phyloP scores from a whole-genome alignment of 2,113 vertebrate genomes.

The Struthio camelus region DNA sequence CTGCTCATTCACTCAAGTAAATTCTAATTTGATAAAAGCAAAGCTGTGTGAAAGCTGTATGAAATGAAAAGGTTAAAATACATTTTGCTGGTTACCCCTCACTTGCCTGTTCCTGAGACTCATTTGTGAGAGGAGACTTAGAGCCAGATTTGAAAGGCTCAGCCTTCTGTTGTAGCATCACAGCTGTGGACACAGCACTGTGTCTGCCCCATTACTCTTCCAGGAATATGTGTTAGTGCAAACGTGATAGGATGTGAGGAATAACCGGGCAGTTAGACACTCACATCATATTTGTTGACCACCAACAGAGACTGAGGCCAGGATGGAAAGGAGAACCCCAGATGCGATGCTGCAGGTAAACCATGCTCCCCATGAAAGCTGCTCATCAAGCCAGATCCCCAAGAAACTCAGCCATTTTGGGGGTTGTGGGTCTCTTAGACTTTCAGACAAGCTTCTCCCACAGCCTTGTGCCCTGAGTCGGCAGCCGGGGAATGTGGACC shows the following conservation, averaged over 20 bases:
- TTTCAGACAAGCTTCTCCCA: not conserved
- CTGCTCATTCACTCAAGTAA: not conserved
- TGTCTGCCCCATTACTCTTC: not conserved
- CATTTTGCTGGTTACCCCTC: not conserved
- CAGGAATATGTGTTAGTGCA: not conserved
- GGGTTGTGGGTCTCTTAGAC: not conserved
- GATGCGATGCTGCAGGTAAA: not conserved
- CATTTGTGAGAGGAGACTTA: not conserved
- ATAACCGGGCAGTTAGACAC: not conserved
- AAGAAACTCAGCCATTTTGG: not conserved
- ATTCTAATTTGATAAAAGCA: not conserved
- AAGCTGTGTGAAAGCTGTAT: not conserved
- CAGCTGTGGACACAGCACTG: not conserved
- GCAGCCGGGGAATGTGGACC: not conserved
- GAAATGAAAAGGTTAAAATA: not conserved
- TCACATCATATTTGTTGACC: not conserved
- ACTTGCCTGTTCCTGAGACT: not conserved
- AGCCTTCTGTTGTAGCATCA: not conserved
- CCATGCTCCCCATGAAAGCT: not conserved
- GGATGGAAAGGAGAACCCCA: not conserved
- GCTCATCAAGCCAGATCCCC: not conserved
- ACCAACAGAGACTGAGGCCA: not conserved
- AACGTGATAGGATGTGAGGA: not conserved
- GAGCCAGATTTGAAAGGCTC: not conserved
- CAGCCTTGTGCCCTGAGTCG: rapidly evolving